Percentiles rank a stretch among this genome's conserved stretches.
phyloP scores from a whole-genome alignment of 2,113 vertebrate genomes.

The Setophaga coronata region DNA sequence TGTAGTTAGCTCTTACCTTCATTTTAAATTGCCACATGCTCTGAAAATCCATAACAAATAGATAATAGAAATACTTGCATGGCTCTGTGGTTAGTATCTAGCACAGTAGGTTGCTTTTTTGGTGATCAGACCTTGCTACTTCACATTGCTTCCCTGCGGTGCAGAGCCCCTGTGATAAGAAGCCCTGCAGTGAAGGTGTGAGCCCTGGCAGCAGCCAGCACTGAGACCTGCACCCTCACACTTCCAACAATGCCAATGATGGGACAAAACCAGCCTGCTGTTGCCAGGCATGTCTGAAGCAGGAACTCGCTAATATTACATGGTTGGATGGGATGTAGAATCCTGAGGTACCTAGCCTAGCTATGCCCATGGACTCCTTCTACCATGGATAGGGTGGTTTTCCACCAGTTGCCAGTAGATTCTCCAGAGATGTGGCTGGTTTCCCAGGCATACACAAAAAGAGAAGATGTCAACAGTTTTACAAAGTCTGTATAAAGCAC shows the following conservation, averaged over 20 bases:
- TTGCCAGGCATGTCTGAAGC: background rate
- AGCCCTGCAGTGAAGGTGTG: background rate
- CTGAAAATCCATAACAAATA: background rate
- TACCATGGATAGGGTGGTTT: background rate
- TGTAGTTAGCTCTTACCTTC: background rate
- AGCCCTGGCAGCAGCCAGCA: background rate
- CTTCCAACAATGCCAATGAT: background rate
- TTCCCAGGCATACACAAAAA: background rate
- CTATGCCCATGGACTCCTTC: background rate
- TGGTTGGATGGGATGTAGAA: background rate
- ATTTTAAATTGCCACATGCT: background rate
- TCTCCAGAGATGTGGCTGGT: background rate
- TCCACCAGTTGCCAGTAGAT: background rate
- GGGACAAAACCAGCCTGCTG: background rate
- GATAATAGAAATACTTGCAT: background rate
- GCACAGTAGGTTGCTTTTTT: background rate
- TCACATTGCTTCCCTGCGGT: background rate
- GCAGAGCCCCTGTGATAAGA: background rate
- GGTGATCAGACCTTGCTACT: background rate
- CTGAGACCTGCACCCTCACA: rapidly evolving
- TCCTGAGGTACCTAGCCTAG: background rate
- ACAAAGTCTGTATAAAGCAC: background rate
- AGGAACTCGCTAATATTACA: background rate
- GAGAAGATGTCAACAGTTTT: background rate
- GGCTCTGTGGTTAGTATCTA: background rate